Percentiles rank a stretch among this genome's conserved stretches.
Conservation (phyloP, 92 coral and sea anemone species). For the Epizoanthus scotinus region DNA sequence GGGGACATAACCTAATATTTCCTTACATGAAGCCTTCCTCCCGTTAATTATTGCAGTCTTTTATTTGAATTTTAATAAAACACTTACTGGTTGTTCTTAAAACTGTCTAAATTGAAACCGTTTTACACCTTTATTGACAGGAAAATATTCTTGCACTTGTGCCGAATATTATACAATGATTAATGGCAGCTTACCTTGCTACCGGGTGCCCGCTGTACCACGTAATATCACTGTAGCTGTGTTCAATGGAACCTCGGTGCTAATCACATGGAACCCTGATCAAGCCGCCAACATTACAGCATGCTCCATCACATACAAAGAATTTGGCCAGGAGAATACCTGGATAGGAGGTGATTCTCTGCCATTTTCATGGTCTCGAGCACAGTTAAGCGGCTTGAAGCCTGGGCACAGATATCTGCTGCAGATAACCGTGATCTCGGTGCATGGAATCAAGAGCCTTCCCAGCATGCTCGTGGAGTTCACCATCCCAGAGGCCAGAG, state of each 20-base stretch:
- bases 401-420: background rate
- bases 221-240: background rate
- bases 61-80: no score
- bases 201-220: background rate
- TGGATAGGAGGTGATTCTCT: background rate
- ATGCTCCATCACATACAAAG: background rate
- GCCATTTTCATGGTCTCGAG: background rate
- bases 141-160: background rate
- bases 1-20: no score
- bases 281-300: background rate
- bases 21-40: no score
- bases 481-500: background rate
- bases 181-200: background rate
- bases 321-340: background rate
- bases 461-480: background rate
- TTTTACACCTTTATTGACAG: background rate
- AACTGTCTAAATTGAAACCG: no score
- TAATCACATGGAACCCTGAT: conserved; percentile 1
- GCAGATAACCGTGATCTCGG: background rate
- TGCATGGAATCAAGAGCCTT: background rate
- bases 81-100: no score
- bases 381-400: background rate
- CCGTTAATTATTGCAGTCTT: no score
- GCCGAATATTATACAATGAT: background rate
- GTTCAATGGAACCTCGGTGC: background rate